Base-by-base conservation (phyloP, 30 jellyfish, hydroid and myxozoan species). In the Morbakka virulenta region DNA sequence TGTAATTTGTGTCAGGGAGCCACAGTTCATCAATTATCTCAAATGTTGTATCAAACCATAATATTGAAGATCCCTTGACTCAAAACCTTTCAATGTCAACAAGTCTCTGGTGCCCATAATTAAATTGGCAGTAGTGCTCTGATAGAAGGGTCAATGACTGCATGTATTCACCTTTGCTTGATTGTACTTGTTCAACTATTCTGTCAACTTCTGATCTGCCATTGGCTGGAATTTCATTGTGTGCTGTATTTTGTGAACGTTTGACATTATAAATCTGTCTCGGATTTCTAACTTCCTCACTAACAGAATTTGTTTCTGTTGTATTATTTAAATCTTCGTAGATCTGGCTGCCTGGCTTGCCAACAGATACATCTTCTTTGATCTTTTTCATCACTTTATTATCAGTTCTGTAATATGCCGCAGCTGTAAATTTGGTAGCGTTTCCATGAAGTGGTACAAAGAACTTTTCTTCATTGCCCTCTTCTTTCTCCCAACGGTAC, bases 261-360 rank as follows among this genome's bases (percentile, higher is more conserved):
- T 64, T 73, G 78, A 73, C 25, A 48, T 73, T 73, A 20, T 73
- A 48, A 1, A 73, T 35, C 62, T 73, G 85, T 12, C 85, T 21
- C 1, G 85, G 85, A 73, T 73, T 73, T 30, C 85, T 52, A 21
- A 52, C 50, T 26, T 73, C 85, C 52, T 3, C 85, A 73, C 85
- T 73, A 6, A 73, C 85, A 2, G 85, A 48, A 20, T 36, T 3
- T 6, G 30, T 31, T 50, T 47, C 61, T 48, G 34, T 23, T 1
- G 62, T 2, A 48, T 21, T 27, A 13, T 22, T 35, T 14, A 27
- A 64, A 4, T 29, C 3, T 25, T 64, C 32, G 20, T 64, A 64
- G 11, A 64, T 33, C 32, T 12, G 49, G 62, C 32, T 33, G 2
- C 17, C 48, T 20, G 49, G 28, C 76, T 4, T 25, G 17, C 32